phyloP scores from a whole-genome alignment of 2,888 invertebrate species.

The Unio pictorum region DNA sequence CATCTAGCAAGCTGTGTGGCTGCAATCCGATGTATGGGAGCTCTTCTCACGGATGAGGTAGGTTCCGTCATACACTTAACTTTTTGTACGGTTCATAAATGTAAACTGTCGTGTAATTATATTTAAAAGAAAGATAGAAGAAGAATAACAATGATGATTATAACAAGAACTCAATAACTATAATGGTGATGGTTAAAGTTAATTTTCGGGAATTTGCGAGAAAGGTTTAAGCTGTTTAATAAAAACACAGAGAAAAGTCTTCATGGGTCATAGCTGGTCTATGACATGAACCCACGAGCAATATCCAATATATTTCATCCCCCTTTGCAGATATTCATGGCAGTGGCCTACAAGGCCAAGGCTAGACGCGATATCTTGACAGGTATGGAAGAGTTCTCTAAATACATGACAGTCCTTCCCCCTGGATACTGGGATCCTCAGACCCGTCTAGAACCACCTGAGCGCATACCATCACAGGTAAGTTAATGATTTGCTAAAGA shows the following conservation, averaged over 20 bases:
- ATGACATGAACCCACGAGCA: not conserved
- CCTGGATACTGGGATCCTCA: conserved; percentile 98
- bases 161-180: too few species aligned
- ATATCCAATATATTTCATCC: not conserved
- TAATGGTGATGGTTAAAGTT: too few species aligned
- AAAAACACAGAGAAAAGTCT: not conserved
- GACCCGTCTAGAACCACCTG: conserved; percentile 75
- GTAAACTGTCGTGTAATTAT: too few species aligned
- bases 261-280: not conserved
- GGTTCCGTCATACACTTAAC: not conserved
- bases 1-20: conserved; percentile 81
- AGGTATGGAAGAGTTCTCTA: conserved; percentile 95
- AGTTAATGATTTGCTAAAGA: not conserved
- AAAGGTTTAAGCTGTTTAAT: not conserved
- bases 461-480: conserved; percentile 50
- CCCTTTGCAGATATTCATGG: conserved; percentile 57
- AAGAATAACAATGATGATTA: too few species aligned
- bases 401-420: conserved; percentile 83
- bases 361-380: conserved; percentile 87
- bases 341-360: conserved; percentile 58
- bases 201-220: too few species aligned
- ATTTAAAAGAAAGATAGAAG: too few species aligned
- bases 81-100: too few species aligned
- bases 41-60: conserved; percentile 94
- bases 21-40: conserved; percentile 93